phyloP scores from a whole-genome alignment of 1,140 invertebrate species.

The Trinorchestia longiramus region DNA sequence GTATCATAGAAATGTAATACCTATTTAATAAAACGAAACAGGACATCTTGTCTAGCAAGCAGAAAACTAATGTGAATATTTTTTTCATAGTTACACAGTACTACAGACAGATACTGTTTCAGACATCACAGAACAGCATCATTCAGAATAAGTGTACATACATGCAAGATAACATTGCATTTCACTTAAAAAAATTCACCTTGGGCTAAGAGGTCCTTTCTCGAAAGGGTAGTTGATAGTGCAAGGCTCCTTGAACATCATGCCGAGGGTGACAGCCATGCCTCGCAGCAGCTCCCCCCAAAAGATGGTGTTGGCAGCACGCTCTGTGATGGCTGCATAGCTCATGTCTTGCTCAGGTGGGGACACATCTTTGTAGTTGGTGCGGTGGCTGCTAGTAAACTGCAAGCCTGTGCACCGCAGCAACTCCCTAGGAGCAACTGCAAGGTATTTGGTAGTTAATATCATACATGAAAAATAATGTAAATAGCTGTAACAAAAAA shows the following conservation, averaged over 20 bases:
- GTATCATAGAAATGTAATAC: no score
- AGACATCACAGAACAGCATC: no score
- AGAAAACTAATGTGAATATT: no score
- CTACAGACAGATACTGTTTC: no score
- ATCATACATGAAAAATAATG: not conserved
- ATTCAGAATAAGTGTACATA: no score
- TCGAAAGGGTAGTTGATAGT: no score
- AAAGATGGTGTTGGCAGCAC: constrained; percentile 79
- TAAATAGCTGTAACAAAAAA: not conserved
- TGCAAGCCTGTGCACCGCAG: not conserved
- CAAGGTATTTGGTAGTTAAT: not conserved
- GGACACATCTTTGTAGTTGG: constrained; percentile 75
- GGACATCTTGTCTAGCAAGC: no score
- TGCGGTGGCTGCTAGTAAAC: constrained; percentile 15
- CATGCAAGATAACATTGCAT: no score
- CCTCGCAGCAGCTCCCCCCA: constrained; percentile 82
- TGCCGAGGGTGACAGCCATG: constrained; percentile 59
- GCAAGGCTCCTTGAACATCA: no score
- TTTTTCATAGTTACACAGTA: no score
- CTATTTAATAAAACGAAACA: no score
- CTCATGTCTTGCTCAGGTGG: constrained; percentile 74
- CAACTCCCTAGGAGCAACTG: not conserved
- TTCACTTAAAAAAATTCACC: constrained; percentile 69
- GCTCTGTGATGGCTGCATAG: constrained; percentile 78
- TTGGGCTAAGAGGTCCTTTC: constrained; percentile 76